Evolutionary conservation across 2,797 vertebrate genomes (phyloP).

Genomic region (Halcyon leucocephala): DNA sequence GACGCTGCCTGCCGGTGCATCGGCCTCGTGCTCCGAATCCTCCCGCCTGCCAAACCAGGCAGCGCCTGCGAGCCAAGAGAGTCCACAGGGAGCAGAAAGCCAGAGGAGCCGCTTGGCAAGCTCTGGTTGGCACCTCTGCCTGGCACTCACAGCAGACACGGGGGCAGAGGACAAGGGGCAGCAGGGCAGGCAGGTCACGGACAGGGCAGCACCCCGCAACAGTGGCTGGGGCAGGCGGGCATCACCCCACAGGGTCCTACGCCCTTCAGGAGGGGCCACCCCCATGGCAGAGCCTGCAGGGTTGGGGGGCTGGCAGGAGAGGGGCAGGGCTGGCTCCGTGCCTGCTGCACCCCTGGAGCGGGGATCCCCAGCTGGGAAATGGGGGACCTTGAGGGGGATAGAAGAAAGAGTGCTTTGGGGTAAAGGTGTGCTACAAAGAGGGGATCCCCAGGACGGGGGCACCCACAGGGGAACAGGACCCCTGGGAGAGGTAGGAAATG

Average conservation of each 20-base stretch:
- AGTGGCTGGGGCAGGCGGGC: neutral
- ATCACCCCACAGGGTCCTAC: neutral
- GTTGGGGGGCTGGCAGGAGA: neutral
- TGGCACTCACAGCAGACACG: fast-evolving
- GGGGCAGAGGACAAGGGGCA: neutral
- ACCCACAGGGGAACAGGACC: neutral
- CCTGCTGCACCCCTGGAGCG: neutral
- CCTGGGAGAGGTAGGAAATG: neutral
- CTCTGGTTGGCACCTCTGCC: neutral
- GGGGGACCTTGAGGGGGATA: fast-evolving
- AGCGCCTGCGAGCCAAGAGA: neutral
- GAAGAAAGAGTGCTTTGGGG: neutral
- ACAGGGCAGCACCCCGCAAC: fast-evolving
- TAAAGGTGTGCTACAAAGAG: neutral
- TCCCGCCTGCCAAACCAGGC: neutral
- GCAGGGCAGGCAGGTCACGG: fast-evolving
- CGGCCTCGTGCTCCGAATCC: neutral
- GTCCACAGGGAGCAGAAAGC: neutral
- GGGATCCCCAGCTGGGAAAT: neutral
- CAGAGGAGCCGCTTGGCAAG: neutral
- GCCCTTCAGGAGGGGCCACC: neutral
- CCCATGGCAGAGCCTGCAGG: neutral
- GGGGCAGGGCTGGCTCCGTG: neutral
- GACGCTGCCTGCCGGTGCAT: neutral
- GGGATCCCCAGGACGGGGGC: fast-evolving